phyloP scores from a whole-genome alignment of 2,888 invertebrate genomes.

The Brachylomia viminalis region DNA sequence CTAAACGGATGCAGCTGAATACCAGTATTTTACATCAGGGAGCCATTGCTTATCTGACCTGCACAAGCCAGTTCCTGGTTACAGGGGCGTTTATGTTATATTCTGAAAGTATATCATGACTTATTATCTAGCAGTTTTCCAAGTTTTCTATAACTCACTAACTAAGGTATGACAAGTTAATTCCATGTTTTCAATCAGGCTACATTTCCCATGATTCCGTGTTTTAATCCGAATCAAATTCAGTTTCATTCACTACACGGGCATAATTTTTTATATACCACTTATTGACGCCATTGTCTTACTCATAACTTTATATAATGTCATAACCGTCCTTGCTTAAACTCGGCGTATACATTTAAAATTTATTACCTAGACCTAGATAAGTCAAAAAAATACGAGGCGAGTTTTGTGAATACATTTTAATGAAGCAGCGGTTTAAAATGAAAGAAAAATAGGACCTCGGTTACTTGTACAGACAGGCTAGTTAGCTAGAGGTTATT shows the following conservation, averaged over 20 bases:
- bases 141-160: background rate
- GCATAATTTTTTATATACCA: background rate
- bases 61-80: background rate
- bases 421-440: conserved; percentile 51
- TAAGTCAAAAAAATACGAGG: conserved; percentile 55
- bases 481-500: conserved; percentile 28
- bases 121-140: background rate
- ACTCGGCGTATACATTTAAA: conserved; percentile 40
- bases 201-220: background rate
- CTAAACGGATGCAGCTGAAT: background rate
- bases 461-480: conserved; percentile 24
- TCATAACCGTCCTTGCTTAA: conserved; percentile 13
- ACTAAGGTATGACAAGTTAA: background rate
- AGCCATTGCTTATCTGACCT: too few species aligned
- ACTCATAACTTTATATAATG: conserved; percentile 27
- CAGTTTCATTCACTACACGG: background rate
- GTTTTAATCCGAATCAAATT: background rate
- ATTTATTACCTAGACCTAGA: conserved; percentile 51
- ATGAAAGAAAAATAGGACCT: conserved; percentile 22
- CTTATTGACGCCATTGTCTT: conserved; percentile 13
- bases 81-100: background rate
- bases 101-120: background rate
- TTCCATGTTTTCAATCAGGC: background rate
- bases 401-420: conserved; percentile 57
- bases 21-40: background rate